A percentile compares a stretch with the other conserved stretches of the same genome.
Conservation (phyloP, 1,140 invertebrate species). For the Euura saliciscinereae region DNA sequence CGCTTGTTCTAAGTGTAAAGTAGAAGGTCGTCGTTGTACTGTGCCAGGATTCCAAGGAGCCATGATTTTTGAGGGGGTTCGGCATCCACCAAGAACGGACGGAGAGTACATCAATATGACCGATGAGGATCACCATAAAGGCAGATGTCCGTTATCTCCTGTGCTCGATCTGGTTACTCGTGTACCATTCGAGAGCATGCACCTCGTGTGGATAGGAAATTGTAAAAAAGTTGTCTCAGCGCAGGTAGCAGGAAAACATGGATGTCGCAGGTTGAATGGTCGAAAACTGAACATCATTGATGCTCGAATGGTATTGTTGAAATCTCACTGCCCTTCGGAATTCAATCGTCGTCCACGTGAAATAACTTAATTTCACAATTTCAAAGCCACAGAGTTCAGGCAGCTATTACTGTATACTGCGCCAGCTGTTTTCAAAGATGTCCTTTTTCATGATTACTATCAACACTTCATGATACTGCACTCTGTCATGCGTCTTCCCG, state of each 20-base stretch:
- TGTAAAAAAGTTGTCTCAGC: slow-evolving; percentile 18
- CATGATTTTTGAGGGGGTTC: slow-evolving; percentile 11
- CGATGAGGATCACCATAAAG: slow-evolving; percentile 22
- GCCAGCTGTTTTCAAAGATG: no score
- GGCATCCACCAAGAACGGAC: slow-evolving; percentile 16
- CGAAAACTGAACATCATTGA: neutral
- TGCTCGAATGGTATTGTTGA: slow-evolving; percentile 2
- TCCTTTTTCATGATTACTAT: slow-evolving; percentile 10
- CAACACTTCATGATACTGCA: slow-evolving; percentile 14
- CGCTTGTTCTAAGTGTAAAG: slow-evolving; percentile 30
- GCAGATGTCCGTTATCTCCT: slow-evolving; percentile 10
- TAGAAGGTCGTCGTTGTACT: slow-evolving; percentile 20
- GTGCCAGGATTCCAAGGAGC: neutral
- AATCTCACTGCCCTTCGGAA: slow-evolving; percentile 16
- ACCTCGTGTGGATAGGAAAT: slow-evolving; percentile 20
- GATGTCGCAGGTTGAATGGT: slow-evolving; percentile 10
- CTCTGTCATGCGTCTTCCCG: slow-evolving; percentile 10
- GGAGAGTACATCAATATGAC: slow-evolving; percentile 21
- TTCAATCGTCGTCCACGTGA: slow-evolving; percentile 13
- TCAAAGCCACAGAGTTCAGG: slow-evolving; percentile 20
- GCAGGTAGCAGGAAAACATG: slow-evolving; percentile 6
- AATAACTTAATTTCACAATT: slow-evolving; percentile 14
- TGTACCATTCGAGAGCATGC: slow-evolving; percentile 26
- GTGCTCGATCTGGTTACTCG: slow-evolving; percentile 19
- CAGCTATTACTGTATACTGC: slow-evolving; percentile 7